Conservation (phyloP, 2,888 invertebrate genomes). For the Theretra japonica region DNA sequence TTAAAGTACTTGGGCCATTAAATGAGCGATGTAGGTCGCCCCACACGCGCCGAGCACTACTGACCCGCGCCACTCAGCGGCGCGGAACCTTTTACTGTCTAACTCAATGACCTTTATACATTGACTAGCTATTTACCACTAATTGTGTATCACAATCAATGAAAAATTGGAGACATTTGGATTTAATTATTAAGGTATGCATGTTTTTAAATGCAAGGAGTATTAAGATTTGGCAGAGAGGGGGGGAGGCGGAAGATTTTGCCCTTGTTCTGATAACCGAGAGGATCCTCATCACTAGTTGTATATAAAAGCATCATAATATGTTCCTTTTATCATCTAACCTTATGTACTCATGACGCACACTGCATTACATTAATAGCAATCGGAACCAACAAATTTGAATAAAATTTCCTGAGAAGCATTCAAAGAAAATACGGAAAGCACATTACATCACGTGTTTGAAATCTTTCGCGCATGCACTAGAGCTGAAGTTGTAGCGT, state of each 20-base stretch:
- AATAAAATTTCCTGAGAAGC: not conserved
- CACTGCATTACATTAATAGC: not conserved
- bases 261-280: too few species aligned
- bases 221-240: too few species aligned
- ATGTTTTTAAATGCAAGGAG: too few species aligned
- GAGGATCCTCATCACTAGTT: too few species aligned
- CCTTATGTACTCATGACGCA: not conserved
- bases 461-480: constrained; percentile 8
- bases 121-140: too few species aligned
- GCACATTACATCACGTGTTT: not conserved
- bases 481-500: not conserved
- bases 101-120: not conserved
- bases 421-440: constrained; percentile 1
- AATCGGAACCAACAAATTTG: not conserved
- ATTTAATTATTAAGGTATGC: too few species aligned
- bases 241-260: too few species aligned
- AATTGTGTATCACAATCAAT: too few species aligned
- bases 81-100: not conserved
- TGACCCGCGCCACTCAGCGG: not conserved
- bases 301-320: too few species aligned
- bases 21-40: constrained; percentile 3
- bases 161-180: too few species aligned
- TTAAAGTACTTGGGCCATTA: not conserved
- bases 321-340: too few species aligned
- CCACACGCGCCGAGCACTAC: not conserved